phyloP scores from a whole-genome alignment of 2,113 vertebrate species.

The Neopipo cinnamomea region DNA sequence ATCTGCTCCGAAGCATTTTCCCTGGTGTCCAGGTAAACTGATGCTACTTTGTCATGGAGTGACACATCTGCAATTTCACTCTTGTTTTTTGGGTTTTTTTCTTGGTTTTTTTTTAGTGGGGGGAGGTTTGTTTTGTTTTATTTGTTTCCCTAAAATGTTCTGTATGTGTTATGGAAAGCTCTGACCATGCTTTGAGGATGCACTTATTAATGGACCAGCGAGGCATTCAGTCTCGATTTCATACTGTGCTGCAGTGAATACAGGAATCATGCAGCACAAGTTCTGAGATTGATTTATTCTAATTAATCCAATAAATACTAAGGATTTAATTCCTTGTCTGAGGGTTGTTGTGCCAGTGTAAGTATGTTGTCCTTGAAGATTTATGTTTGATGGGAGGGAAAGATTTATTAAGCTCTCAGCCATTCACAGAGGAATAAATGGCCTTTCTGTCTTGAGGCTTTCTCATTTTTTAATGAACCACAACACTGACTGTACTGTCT shows the following conservation, averaged over 20 bases:
- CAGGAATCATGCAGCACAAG: constrained; percentile 5
- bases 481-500: background rate
- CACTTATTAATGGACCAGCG: background rate
- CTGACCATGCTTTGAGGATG: background rate
- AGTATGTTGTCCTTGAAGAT: constrained; percentile 49
- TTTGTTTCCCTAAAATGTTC: background rate
- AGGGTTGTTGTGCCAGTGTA: constrained; percentile 23
- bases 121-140: background rate
- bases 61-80: background rate
- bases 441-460: background rate
- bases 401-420: constrained; percentile 51
- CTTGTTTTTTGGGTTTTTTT: background rate
- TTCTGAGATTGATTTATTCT: constrained; percentile 57
- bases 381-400: constrained; percentile 20
- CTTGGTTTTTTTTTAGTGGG: accelerated
- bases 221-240: constrained; percentile 44
- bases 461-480: background rate
- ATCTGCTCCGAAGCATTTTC: constrained; percentile 94
- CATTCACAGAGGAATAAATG: background rate
- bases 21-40: constrained; percentile 89
- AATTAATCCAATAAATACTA: constrained; percentile 61
- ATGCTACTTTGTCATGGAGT: background rate
- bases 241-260: constrained; percentile 43
- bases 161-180: background rate
- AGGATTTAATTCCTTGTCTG: constrained; percentile 54